A percentile compares a stretch with the other conserved stretches of the same genome.
Conservation (phyloP, 2,797 vertebrate species). For the Chrosomus eos region DNA sequence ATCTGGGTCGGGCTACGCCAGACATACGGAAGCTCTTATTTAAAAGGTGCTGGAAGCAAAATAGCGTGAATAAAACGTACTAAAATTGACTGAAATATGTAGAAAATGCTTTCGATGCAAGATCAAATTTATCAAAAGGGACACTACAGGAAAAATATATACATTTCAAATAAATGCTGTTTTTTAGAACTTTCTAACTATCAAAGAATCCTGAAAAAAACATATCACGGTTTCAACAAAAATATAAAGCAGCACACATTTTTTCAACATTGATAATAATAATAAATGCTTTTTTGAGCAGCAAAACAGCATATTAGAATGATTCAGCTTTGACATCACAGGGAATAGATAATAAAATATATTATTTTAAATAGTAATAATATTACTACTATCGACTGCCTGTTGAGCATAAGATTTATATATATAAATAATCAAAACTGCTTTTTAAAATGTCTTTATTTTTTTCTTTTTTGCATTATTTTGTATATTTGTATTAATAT, state of each 20-base stretch:
- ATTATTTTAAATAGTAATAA: neutral
- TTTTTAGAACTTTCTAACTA: neutral
- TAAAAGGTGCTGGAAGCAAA: neutral
- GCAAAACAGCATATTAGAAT: neutral
- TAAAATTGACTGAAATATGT: neutral
- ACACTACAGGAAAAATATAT: no score
- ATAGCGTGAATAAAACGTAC: neutral
- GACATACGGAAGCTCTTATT: neutral
- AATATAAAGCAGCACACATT: no score
- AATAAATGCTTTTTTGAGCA: neutral
- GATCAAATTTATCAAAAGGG: neutral
- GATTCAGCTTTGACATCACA: neutral
- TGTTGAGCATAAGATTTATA: no score
- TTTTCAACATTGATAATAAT: neutral
- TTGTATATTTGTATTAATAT: no score
- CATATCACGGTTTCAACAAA: no score
- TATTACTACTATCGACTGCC: neutral
- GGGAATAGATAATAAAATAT: neutral
- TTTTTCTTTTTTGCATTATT: no score
- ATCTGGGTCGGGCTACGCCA: neutral
- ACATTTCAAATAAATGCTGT: neutral
- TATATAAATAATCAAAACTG: no score
- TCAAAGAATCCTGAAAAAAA: neutral
- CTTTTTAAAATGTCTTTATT: no score
- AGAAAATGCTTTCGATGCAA: neutral